Evolutionary conservation across 2,888 invertebrate species (phyloP).

Genomic region (Meta bourneti): DNA sequence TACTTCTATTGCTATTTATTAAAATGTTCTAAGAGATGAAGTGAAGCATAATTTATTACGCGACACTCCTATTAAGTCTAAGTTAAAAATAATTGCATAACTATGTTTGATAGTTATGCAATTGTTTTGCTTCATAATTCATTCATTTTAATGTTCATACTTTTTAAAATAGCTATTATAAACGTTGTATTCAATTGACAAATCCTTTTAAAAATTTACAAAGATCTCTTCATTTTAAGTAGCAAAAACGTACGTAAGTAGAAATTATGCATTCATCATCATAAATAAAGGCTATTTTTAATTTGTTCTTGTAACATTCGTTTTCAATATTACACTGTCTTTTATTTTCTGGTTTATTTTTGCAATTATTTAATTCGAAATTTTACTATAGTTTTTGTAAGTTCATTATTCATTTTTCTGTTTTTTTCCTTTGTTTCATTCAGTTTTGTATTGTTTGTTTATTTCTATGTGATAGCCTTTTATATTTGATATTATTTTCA

Average conservation of each 20-base stretch:
- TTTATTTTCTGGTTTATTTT: too few species aligned
- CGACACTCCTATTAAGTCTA: background rate
- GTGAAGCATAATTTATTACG: slow-evolving; percentile 10
- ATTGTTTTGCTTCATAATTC: too few species aligned
- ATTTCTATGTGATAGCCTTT: too few species aligned
- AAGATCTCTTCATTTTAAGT: background rate
- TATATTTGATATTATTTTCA: too few species aligned
- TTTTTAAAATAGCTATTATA: background rate
- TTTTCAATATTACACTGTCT: background rate
- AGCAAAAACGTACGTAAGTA: background rate
- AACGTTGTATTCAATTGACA: background rate
- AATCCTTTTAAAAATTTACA: background rate
- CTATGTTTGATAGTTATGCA: too few species aligned
- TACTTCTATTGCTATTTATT: too few species aligned
- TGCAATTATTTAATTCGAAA: too few species aligned
- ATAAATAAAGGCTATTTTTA: background rate
- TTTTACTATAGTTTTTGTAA: too few species aligned
- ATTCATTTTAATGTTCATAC: background rate
- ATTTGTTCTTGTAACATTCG: background rate
- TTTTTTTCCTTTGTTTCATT: too few species aligned
- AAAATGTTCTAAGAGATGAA: background rate
- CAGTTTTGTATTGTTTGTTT: too few species aligned
- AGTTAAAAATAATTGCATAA: background rate
- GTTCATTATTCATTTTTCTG: too few species aligned
- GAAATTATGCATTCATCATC: background rate